A percentile compares a stretch with the other conserved stretches of the same genome.
Evolutionary conservation across 2,888 invertebrate species (phyloP).

Genomic region (Pilophorus perplexus): DNA sequence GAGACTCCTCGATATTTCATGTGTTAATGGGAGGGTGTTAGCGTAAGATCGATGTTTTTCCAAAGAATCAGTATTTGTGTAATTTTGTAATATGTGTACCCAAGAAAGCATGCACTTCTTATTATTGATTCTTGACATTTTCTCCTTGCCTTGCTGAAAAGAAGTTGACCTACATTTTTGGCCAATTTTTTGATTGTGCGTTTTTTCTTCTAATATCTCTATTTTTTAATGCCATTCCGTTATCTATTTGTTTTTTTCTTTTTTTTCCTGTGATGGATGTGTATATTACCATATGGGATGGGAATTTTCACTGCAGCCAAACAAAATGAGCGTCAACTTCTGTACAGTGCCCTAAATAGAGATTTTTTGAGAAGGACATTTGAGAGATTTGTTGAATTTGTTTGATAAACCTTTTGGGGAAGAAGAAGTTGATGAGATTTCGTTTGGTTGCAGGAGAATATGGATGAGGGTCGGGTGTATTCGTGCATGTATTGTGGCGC

Average conservation of each 20-base stretch:
- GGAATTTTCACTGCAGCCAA: slow-evolving; percentile 51
- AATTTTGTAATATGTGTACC: slow-evolving; percentile 30
- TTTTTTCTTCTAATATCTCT: slow-evolving; percentile 53
- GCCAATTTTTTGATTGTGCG: slow-evolving; percentile 66
- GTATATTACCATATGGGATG: slow-evolving; percentile 42
- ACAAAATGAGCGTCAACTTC: slow-evolving; percentile 89
- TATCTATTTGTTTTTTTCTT: slow-evolving; percentile 37
- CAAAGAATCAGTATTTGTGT: no score
- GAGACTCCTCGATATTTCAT: no score
- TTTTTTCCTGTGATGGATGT: slow-evolving; percentile 46
- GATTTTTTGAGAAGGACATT: no score
- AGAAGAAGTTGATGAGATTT: slow-evolving; percentile 73
- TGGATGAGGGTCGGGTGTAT: slow-evolving; percentile 59
- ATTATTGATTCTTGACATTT: slow-evolving; percentile 26
- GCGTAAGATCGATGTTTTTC: no score
- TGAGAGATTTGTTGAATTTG: slow-evolving; percentile 52
- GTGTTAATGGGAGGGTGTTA: no score
- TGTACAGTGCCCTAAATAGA: slow-evolving; percentile 50
- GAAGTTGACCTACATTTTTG: slow-evolving; percentile 95
- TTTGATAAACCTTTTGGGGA: no score
- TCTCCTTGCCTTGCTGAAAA: slow-evolving; percentile 57
- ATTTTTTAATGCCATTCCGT: slow-evolving; percentile 45
- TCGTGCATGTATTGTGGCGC: slow-evolving; percentile 88
- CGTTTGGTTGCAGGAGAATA: slow-evolving; percentile 91
- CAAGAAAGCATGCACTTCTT: slow-evolving; percentile 30